phyloP scores from a whole-genome alignment of 1,140 invertebrate genomes.

The Apis florea region DNA sequence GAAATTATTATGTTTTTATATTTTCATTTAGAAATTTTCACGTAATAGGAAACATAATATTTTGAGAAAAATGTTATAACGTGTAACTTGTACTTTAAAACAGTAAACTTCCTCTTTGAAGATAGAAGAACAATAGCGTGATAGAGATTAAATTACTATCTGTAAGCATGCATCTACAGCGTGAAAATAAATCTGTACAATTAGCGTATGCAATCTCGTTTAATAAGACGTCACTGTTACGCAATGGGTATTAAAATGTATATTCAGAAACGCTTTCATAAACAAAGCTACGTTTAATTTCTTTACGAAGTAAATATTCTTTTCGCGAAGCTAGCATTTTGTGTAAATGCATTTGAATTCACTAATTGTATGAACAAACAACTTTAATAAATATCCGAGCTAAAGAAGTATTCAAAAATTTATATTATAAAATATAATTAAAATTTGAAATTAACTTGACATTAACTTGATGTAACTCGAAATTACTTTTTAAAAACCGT shows the following conservation, averaged over 20 bases:
- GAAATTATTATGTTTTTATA: background rate
- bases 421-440: no score
- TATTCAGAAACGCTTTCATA: background rate
- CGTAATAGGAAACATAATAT: background rate
- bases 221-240: constrained; percentile 6
- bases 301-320: background rate
- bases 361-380: background rate
- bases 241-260: background rate
- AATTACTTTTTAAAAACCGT: no score
- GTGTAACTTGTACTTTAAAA: constrained; percentile 3
- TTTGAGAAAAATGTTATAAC: background rate
- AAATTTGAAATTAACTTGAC: no score
- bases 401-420: background rate
- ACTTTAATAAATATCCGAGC: background rate
- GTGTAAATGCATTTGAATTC: background rate
- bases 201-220: constrained; percentile 18
- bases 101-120: constrained; percentile 24
- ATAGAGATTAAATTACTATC: constrained; percentile 38
- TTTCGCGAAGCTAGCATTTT: no score
- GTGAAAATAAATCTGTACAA: constrained; percentile 45
- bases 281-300: constrained; percentile 2
- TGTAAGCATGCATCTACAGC: constrained; percentile 13
- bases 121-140: constrained; percentile 39
- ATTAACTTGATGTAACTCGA: no score
- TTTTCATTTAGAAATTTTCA: no score